Base-by-base conservation (phyloP, 2,113 vertebrate genomes). In the Brachirus orientalis region DNA sequence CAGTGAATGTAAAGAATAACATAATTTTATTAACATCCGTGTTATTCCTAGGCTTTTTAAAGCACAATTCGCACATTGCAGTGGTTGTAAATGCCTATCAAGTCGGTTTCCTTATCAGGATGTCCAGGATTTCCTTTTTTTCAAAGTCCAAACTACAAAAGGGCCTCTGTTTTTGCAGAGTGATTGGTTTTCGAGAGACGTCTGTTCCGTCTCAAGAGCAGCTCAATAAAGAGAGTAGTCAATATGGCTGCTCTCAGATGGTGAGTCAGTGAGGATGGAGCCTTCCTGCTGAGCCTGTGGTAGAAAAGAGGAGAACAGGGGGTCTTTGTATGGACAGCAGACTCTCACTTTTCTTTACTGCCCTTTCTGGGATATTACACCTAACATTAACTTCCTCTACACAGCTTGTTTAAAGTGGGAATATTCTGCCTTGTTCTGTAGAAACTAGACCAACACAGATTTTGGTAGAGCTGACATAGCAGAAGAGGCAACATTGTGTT, bases 171-270 rank as follows among this genome's bases (percentile, higher is more conserved):
- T 55, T 72, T 44, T 59, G 48, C 33, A 73, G 75, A 59, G 58
- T 9, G 48, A 55, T 63, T 72, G 72, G 46, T 53, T 60, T 63
- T 62, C 5, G 56, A 67, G 58, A 77, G 77, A 3, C 66, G 73
- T 73, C 85, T 82, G 80, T 64, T 80, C 77, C 56, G 72, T 70
- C 79, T 90, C 79, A 72, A 82, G 77, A 84, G 79, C 36, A 13
- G 65, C 86, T 89, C 83, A 71, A 76, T 89, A 62, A 81, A 69
- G 61, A 72, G 51, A 22, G 43, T 9, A 72, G 84, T 91, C 87
- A 86, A 84, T 88, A 84, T 59, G 74, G 77, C 80, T 73, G 71
- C 83, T 79, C 63, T 83, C 70, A 78, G 68, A 50, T 48, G 6
- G 74, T 14, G 63, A 58, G 60, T 77, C 76, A 65, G 69, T 84